A percentile compares a stretch with the other conserved stretches of the same genome.
phyloP scores from a whole-genome alignment of 1,140 invertebrate genomes.

The Batillaria attramentaria region DNA sequence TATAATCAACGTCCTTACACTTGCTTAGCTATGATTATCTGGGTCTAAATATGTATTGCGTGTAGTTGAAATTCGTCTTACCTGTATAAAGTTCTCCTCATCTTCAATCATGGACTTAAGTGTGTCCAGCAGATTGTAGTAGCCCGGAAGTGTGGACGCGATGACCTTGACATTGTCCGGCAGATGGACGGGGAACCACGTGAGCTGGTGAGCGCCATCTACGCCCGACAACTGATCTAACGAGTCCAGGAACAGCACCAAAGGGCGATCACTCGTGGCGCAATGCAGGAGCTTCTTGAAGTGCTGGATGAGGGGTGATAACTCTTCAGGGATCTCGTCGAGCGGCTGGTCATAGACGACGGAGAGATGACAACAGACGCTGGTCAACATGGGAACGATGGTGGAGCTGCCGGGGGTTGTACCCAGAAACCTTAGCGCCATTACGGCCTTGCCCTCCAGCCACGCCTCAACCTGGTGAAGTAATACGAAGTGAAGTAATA shows the following conservation, averaged over 20 bases:
- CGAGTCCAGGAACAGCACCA: conserved; percentile 70
- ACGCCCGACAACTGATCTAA: conserved; percentile 85
- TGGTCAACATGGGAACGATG: conserved; percentile 93
- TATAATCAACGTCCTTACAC: too few species aligned
- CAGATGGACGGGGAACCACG: conserved; percentile 94
- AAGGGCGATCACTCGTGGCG: conserved; percentile 42
- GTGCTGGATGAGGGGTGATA: conserved; percentile 94
- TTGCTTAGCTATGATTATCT: too few species aligned
- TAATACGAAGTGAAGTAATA: too few species aligned
- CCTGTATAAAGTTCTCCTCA: conserved; percentile 87
- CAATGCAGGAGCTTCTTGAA: conserved; percentile 89
- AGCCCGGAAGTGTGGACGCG: conserved; percentile 75
- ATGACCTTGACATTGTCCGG: conserved; percentile 93
- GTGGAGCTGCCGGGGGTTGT: conserved; percentile 97
- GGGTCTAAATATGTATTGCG: too few species aligned
- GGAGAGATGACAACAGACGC: conserved; percentile 95
- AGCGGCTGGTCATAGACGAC: conserved; percentile 94
- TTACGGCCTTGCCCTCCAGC: conserved; percentile 79
- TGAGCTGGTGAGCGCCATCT: conserved; percentile 94
- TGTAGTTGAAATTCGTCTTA: background rate
- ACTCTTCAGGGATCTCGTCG: conserved; percentile 94
- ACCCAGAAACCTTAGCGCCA: conserved; percentile 93
- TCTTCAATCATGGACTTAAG: conserved; percentile 91
- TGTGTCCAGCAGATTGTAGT: conserved; percentile 67
- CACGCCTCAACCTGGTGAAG: conserved; percentile 50